Evolutionary conservation across 2,113 vertebrate species (phyloP), one percentile per base, ranked within the genome.

Genomic region (Clarias magur): DNA sequence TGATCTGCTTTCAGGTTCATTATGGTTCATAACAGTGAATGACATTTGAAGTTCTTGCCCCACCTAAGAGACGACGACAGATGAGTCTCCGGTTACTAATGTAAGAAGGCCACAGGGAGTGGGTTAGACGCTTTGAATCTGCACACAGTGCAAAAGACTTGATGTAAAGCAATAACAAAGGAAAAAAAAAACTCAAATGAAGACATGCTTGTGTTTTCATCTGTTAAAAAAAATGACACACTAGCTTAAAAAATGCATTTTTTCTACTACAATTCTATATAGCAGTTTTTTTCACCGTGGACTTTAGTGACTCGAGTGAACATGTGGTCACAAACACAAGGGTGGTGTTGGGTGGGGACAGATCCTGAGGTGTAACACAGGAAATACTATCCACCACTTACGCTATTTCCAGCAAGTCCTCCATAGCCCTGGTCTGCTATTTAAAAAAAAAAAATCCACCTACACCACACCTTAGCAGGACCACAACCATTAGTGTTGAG

Each of bases 371-470:
- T 70, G 57, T 25, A 70, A 57, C 42, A 85, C 88, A 89, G 88
- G 89, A 91, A 88, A 89, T 79, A 76, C 81, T 84, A 76, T 88
- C 84, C 54, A 84, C 81, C 84, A 84, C 89, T 48, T 7, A 23
- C 30, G 87, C 88, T 86, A 91, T 88, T 89, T 90, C 53, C 86
- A 89, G 88, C 34, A 68, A 81, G 78, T 57, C 67, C 70, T 82
- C 67, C 57, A 78, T 23, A 59, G 75, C 57, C 38, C 38, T 53
- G 80, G 57, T 53, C 62, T 70, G 81, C 86, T 86, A 88, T 86
- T 83, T 75, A 63, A 83, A 83, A 78, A 75, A 42, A 76, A 79
- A 56, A 59, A 8, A 10, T 25, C 42, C 70, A 80, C 53, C 86
- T 83, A 82, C 86, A 25, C 83, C 84, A 86, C 65, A 84, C 72